Conservation (phyloP, 2,888 invertebrate species). For the Sarcophaga carnaria region DNA sequence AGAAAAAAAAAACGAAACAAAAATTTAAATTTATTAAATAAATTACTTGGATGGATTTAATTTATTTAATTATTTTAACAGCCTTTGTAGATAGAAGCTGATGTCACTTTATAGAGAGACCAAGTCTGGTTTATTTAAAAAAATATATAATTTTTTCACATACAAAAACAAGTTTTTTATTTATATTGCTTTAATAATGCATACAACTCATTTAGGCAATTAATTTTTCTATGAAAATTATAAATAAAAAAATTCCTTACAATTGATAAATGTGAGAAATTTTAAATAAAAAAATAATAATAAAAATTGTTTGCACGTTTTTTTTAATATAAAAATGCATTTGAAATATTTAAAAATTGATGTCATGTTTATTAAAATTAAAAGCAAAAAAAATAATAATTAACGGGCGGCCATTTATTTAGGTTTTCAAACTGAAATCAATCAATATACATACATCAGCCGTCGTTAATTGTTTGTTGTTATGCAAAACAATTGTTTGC, state of each 20-base stretch:
- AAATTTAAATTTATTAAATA: background rate
- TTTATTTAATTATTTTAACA: background rate
- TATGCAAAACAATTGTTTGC: constrained; percentile 1
- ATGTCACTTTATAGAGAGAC: constrained; percentile 35
- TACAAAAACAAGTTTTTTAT: constrained; percentile 25
- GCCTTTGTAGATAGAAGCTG: constrained; percentile 21
- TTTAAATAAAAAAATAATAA: constrained; percentile 3
- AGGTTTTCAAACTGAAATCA: background rate
- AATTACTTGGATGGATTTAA: background rate
- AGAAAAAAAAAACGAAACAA: background rate
- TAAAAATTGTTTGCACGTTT: constrained; percentile 38
- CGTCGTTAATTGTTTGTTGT: background rate
- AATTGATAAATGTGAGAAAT: constrained; percentile 49
- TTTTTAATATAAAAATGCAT: background rate
- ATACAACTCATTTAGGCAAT: background rate
- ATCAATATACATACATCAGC: background rate
- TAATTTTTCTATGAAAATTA: constrained; percentile 9
- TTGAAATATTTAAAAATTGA: constrained; percentile 35
- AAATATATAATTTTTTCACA: background rate
- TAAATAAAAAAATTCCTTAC: constrained; percentile 24
- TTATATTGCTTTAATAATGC: too few relatives aligned
- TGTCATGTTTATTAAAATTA: constrained; percentile 21
- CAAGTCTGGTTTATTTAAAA: constrained; percentile 30
- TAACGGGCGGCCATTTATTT: background rate
- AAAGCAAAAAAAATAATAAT: background rate